Percentiles rank a stretch among this genome's conserved stretches.
Evolutionary conservation across 2,797 vertebrate species (phyloP).

Genomic region (Avahi laniger): DNA sequence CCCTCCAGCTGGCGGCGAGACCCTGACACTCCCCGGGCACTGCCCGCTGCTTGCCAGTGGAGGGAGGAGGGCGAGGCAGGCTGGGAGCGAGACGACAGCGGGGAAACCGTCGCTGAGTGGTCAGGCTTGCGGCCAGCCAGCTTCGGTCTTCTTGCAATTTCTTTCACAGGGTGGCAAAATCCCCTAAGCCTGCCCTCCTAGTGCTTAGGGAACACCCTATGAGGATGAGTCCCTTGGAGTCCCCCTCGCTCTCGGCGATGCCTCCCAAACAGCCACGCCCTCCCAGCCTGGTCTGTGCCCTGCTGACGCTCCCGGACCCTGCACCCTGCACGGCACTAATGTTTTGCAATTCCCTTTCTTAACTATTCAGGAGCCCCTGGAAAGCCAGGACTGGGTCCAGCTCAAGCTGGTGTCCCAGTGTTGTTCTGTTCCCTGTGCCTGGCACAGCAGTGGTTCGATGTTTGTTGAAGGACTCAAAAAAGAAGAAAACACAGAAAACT

Average conservation of each 20-base stretch:
- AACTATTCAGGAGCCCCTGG: neutral
- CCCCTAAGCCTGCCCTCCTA: too few species aligned
- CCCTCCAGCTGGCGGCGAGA: neutral
- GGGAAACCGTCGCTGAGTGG: accelerated
- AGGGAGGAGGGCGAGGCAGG: accelerated
- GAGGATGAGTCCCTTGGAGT: neutral
- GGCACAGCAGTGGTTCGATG: neutral
- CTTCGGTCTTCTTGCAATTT: too few species aligned
- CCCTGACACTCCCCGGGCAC: neutral
- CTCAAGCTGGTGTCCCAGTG: neutral
- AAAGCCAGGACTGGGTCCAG: neutral
- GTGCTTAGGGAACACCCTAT: neutral
- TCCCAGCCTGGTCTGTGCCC: accelerated
- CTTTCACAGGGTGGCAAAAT: neutral
- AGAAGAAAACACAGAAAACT: too few species aligned
- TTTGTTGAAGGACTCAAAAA: neutral
- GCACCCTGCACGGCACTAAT: accelerated
- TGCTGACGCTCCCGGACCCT: accelerated
- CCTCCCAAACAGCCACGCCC: accelerated
- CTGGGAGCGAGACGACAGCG: accelerated
- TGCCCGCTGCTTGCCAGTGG: accelerated
- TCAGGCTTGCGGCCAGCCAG: neutral
- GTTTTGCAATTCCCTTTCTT: neutral
- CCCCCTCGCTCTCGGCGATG: neutral
- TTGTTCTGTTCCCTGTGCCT: neutral